A percentile compares a stretch with the other conserved stretches of the same genome.
Conservation (phyloP, 2,113 vertebrate species). For the Bujurquina vittata region DNA sequence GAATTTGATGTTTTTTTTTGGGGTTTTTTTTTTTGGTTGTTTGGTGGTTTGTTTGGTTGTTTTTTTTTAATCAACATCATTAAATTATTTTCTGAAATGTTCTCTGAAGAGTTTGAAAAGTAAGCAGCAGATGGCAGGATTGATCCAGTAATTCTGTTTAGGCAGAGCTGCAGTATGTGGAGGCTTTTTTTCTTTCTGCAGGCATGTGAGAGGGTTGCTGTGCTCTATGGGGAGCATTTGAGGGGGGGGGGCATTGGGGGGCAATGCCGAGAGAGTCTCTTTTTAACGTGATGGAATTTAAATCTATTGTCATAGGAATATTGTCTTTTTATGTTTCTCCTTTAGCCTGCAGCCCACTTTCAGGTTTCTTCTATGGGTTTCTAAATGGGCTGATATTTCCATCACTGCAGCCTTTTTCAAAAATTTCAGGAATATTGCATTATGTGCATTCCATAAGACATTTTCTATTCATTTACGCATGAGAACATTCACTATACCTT, state of each 20-base stretch:
- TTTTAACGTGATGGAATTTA: slow-evolving; percentile 1
- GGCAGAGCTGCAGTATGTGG: too few relatives aligned
- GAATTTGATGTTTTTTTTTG: background rate
- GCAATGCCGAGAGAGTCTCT: background rate
- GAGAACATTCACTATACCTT: background rate
- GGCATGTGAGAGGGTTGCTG: slow-evolving; percentile 22
- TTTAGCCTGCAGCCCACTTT: slow-evolving; percentile 24
- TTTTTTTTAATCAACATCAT: too few relatives aligned
- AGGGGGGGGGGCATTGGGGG: too few relatives aligned
- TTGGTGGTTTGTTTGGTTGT: too few relatives aligned
- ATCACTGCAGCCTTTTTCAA: background rate
- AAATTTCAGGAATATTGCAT: background rate
- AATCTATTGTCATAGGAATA: slow-evolving; percentile 39
- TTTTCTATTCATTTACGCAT: background rate
- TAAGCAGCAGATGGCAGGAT: slow-evolving; percentile 78
- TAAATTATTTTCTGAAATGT: background rate
- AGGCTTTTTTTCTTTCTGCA: slow-evolving; percentile 1
- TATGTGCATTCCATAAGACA: background rate
- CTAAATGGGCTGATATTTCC: slow-evolving; percentile 10
- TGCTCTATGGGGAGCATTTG: background rate
- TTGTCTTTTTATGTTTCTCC: slow-evolving; percentile 41
- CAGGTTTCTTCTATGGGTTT: slow-evolving; percentile 12
- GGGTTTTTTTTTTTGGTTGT: too few relatives aligned
- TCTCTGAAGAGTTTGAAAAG: background rate
- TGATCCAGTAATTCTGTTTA: slow-evolving; percentile 40